Conservation (phyloP, 2,113 vertebrate genomes). For the Amphiprion ocellaris region DNA sequence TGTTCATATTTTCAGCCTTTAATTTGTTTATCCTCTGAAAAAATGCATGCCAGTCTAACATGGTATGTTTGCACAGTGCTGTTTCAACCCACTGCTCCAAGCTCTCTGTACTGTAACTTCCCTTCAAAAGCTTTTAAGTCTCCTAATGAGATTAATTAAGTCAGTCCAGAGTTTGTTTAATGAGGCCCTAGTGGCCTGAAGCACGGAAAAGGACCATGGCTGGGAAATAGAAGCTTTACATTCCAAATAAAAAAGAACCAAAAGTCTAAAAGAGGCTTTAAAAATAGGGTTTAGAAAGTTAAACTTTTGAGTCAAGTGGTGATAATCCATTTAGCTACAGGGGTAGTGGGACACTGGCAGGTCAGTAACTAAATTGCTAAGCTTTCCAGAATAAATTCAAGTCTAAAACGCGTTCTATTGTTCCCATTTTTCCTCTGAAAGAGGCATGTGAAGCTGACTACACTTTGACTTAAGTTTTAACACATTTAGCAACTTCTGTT, state of each 20-base stretch:
- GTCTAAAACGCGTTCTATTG: not conserved
- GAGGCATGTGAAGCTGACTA: not conserved
- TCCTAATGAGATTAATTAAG: constrained; percentile 81
- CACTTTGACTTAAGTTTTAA: not conserved
- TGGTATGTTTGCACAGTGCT: constrained; percentile 11
- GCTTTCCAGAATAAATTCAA: not conserved
- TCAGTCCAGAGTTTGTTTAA: constrained; percentile 73
- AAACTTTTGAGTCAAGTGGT: constrained; percentile 37
- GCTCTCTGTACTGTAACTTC: constrained; percentile 50
- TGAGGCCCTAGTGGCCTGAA: constrained; percentile 65
- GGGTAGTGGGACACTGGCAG: not conserved
- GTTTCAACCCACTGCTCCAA: constrained; percentile 32
- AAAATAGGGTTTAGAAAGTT: constrained; percentile 42
- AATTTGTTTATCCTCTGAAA: constrained; percentile 62
- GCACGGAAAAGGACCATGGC: constrained; percentile 51
- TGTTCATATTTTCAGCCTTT: constrained; percentile 59
- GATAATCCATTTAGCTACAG: constrained; percentile 40
- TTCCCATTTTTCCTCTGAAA: constrained; percentile 1
- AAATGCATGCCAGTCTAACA: constrained; percentile 36
- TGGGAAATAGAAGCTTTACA: constrained; percentile 42
- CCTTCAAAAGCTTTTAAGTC: constrained; percentile 68
- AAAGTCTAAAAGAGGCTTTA: constrained; percentile 18
- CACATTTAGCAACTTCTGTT: not conserved
- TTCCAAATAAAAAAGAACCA: constrained; percentile 38
- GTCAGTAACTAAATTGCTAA: not conserved